Percentiles rank a stretch among this genome's conserved stretches.
phyloP scores from a whole-genome alignment of 2,113 vertebrate species.

The Phodopus roborovskii region DNA sequence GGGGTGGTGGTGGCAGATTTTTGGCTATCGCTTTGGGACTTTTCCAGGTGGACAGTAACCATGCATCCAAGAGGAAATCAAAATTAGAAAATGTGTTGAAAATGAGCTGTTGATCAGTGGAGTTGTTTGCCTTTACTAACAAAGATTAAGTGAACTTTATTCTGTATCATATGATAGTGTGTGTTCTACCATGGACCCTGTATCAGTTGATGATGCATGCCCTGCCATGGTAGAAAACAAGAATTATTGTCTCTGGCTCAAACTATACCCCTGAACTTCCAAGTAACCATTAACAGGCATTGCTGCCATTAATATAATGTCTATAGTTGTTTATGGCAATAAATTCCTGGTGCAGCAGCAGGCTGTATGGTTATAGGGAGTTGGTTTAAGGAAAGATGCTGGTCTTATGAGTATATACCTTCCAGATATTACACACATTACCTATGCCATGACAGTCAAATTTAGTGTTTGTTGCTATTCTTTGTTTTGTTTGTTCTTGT shows the following conservation, averaged over 20 bases:
- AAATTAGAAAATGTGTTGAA: slow-evolving; percentile 64
- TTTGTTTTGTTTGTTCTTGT: not conserved
- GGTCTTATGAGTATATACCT: slow-evolving; percentile 20
- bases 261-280: not conserved
- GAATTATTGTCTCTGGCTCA: slow-evolving; percentile 58
- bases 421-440: not conserved
- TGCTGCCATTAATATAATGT: slow-evolving; percentile 53
- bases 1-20: slow-evolving; percentile 79
- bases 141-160: slow-evolving; percentile 42
- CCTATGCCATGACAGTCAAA: not conserved
- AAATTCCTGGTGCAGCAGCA: slow-evolving; percentile 61
- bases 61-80: slow-evolving; percentile 65
- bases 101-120: slow-evolving; percentile 53
- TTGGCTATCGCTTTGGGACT: slow-evolving; percentile 66
- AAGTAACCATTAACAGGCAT: slow-evolving; percentile 30
- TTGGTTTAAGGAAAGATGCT: slow-evolving; percentile 25
- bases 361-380: slow-evolving; percentile 20
- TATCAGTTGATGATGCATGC: not conserved
- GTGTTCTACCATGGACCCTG: not conserved
- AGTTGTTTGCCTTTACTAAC: slow-evolving; percentile 71
- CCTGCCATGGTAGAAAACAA: not conserved
- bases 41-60: slow-evolving; percentile 77
- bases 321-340: slow-evolving; percentile 62
- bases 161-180: slow-evolving; percentile 7
- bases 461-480: not conserved